phyloP scores from a whole-genome alignment of 2,888 invertebrate species.

The Hemistola chrysoprasaria region DNA sequence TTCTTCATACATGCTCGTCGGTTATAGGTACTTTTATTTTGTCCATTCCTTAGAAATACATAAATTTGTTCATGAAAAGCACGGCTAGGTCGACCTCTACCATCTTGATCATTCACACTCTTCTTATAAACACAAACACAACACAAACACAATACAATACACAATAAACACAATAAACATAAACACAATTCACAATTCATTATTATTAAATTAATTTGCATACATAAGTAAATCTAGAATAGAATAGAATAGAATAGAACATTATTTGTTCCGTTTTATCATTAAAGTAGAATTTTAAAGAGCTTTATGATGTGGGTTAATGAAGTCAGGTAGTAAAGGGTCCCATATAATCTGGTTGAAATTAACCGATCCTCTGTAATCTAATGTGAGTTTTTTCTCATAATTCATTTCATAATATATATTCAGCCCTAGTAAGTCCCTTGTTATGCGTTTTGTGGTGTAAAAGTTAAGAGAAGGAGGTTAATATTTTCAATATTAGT shows the following conservation, averaged over 20 bases:
- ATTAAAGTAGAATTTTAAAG: conserved; percentile 3
- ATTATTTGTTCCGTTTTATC: neutral
- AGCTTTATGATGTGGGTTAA: conserved; percentile 1
- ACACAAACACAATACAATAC: too few species aligned
- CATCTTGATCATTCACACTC: too few species aligned
- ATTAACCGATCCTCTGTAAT: conserved; percentile 50
- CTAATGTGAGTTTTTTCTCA: conserved; percentile 66
- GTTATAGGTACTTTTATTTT: too few species aligned
- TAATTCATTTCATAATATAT: conserved; percentile 69
- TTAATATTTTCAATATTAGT: too few species aligned
- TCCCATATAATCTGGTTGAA: conserved; percentile 26
- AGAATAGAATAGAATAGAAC: too few species aligned
- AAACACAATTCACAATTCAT: too few species aligned
- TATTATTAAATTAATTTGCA: neutral
- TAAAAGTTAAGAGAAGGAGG: conserved; percentile 27
- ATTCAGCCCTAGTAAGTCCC: conserved; percentile 43
- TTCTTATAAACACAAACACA: too few species aligned
- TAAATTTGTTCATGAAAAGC: too few species aligned
- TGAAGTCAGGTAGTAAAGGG: conserved; percentile 8
- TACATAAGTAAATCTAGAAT: neutral
- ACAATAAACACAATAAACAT: too few species aligned
- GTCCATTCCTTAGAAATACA: too few species aligned
- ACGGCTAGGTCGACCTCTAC: too few species aligned
- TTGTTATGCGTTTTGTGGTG: conserved; percentile 54
- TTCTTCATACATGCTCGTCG: too few species aligned